These are phyloP conservation scores for Parascotia fuliginaria DNA, from an alignment of 2,888 invertebrate genomes.

Conservation along the genomic window DNA sequence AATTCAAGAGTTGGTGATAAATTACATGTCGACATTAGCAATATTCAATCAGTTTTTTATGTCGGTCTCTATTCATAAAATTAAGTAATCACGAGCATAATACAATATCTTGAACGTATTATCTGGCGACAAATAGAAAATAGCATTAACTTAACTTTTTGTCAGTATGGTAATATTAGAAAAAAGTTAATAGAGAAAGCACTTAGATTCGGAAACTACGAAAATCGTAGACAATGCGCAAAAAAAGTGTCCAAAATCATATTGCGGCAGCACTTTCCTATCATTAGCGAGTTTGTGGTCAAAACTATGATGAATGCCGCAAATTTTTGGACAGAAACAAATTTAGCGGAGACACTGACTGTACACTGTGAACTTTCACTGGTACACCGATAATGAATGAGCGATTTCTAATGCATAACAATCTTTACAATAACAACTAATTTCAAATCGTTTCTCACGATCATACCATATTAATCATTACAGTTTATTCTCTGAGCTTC, in stretches of 20 bases:
- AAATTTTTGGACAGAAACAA: conserved; percentile 65
- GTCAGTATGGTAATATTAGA: conserved; percentile 24
- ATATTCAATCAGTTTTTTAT: conserved; percentile 29
- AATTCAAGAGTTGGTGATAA: conserved; percentile 50
- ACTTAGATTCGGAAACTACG: conserved; percentile 37
- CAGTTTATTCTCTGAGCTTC: too few species aligned
- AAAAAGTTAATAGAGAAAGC: conserved; percentile 41
- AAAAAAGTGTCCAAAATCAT: conserved; percentile 58
- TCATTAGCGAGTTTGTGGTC: conserved; percentile 76
- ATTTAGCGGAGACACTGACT: conserved; percentile 64
- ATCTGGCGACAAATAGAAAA: conserved; percentile 17
- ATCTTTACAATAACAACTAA: conserved; percentile 54
- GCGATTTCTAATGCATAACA: conserved; percentile 60
- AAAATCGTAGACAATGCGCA: conserved; percentile 49
- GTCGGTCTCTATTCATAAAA: conserved; percentile 6
- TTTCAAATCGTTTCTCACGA: conserved; percentile 51
- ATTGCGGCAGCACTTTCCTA: conserved; percentile 68
- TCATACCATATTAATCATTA: too few species aligned
- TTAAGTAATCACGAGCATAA: conserved; percentile 7
- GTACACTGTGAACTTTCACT: conserved; percentile 73
- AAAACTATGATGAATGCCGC: conserved; percentile 55
- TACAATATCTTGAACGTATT: not conserved
- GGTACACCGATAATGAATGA: conserved; percentile 64
- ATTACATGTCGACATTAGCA: conserved; percentile 43
- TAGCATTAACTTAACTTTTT: conserved; percentile 10